These are phyloP conservation scores for Ophthalmolycus amberensis DNA, from an alignment of 2,113 vertebrate genomes.

Conservation along the genomic window DNA sequence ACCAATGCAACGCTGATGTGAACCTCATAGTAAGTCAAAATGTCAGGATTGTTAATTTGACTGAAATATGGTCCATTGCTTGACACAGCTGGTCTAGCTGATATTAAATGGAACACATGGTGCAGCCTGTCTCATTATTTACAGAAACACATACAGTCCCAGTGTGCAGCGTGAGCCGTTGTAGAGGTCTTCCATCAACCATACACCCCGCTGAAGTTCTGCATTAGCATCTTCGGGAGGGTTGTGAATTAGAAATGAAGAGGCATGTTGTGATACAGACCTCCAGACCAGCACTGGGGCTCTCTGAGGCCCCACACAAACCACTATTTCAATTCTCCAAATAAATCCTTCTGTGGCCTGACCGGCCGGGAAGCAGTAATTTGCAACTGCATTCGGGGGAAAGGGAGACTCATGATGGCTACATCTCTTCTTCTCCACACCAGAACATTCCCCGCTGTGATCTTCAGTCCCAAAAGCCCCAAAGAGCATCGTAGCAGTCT, in stretches of 20 bases:
- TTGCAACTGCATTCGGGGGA: conserved; percentile 27
- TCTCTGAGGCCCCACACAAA: conserved; percentile 58
- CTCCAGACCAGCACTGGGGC: conserved; percentile 28
- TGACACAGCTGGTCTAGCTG: conserved; percentile 27
- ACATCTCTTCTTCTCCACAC: conserved; percentile 65
- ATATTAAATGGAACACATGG: conserved; percentile 39
- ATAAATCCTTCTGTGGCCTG: conserved; percentile 63
- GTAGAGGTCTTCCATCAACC: conserved; percentile 53
- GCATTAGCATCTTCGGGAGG: conserved; percentile 54
- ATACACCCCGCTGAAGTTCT: conserved; percentile 54
- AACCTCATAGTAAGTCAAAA: conserved; percentile 21
- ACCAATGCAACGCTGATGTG: conserved; percentile 25
- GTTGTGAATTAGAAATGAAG: conserved; percentile 75
- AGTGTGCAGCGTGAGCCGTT: background rate
- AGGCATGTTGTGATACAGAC: conserved; percentile 49
- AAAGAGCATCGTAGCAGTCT: conserved; percentile 58
- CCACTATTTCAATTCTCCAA: conserved; percentile 57
- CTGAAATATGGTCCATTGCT: conserved; percentile 25
- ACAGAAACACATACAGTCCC: conserved; percentile 46
- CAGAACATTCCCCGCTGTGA: conserved; percentile 53
- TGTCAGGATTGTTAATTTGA: conserved; percentile 33
- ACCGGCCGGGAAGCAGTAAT: conserved; percentile 38
- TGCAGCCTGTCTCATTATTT: conserved; percentile 51
- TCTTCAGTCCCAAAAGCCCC: conserved; percentile 59
- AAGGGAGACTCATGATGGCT: conserved; percentile 57